Conservation (phyloP, 2,888 invertebrate species). For the Acleris cristana region DNA sequence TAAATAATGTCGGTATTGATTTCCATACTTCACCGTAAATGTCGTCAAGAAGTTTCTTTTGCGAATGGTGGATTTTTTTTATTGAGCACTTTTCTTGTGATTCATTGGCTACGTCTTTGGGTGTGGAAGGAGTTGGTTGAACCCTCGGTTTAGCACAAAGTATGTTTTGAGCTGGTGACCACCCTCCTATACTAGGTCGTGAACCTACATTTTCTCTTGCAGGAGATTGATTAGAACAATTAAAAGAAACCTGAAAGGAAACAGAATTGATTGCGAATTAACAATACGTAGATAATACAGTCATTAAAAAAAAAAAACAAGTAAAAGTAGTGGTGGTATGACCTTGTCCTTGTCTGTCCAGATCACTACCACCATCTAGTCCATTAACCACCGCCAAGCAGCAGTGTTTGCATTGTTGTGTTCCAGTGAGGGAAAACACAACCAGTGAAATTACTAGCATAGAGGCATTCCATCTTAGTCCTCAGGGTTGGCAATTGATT, state of each 20-base stretch:
- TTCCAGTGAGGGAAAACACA: too few relatives aligned
- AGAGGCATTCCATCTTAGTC: too few relatives aligned
- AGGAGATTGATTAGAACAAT: slow-evolving; percentile 53
- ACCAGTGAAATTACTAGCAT: too few relatives aligned
- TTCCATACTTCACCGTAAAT: slow-evolving; percentile 84
- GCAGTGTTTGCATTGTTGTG: too few relatives aligned
- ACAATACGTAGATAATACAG: too few relatives aligned
- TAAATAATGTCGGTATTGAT: slow-evolving; percentile 73
- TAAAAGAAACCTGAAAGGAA: slow-evolving; percentile 66
- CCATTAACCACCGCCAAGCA: too few relatives aligned
- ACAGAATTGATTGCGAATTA: background rate
- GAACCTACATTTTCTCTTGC: slow-evolving; percentile 46
- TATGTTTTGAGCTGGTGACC: slow-evolving; percentile 75
- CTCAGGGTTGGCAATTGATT: too few relatives aligned
- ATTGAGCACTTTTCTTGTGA: slow-evolving; percentile 70
- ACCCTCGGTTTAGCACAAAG: slow-evolving; percentile 67
- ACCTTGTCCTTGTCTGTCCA: too few relatives aligned
- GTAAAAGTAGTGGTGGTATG: too few relatives aligned
- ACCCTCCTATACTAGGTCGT: slow-evolving; percentile 65
- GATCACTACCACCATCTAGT: too few relatives aligned
- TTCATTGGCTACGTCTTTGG: slow-evolving; percentile 67
- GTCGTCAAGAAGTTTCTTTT: slow-evolving; percentile 74
- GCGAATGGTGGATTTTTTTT: slow-evolving; percentile 69
- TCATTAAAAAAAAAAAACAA: too few relatives aligned
- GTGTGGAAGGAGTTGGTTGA: slow-evolving; percentile 64